Evolutionary conservation across 2,797 vertebrate species (phyloP).

Genomic region (Arnoldichthys spilopterus): DNA sequence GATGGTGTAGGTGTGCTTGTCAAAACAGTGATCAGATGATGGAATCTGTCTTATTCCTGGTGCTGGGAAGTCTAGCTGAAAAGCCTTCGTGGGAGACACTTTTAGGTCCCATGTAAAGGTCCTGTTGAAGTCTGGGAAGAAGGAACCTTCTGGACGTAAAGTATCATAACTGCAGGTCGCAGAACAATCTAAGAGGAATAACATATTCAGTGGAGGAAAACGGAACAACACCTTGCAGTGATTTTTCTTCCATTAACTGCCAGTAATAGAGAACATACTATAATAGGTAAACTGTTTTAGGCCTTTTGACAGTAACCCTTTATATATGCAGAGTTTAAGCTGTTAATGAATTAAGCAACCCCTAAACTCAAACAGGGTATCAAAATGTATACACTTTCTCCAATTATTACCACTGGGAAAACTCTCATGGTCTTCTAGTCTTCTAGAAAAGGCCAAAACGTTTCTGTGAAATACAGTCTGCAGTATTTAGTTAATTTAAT

Average conservation of each 20-base stretch:
- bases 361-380: too few relatives aligned
- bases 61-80: slow-evolving; percentile 84
- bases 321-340: not conserved
- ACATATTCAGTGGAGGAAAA: not conserved
- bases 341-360: too few relatives aligned
- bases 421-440: too few relatives aligned
- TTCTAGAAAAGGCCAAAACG: too few relatives aligned
- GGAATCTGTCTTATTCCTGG: slow-evolving; percentile 83
- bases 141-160: slow-evolving; percentile 71
- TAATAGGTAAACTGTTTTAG: not conserved
- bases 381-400: too few relatives aligned
- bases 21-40: slow-evolving; percentile 76
- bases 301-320: not conserved
- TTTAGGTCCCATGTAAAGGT: slow-evolving; percentile 87
- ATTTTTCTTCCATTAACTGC: not conserved
- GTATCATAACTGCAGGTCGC: slow-evolving; percentile 74
- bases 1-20: slow-evolving; percentile 79
- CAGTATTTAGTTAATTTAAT: too few relatives aligned
- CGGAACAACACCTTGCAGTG: not conserved
- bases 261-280: not conserved
- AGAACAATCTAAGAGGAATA: slow-evolving; percentile 68
- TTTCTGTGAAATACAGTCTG: too few relatives aligned
- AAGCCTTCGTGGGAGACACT: slow-evolving; percentile 46
- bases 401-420: too few relatives aligned
- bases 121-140: slow-evolving; percentile 82